Conservation (phyloP, 2,888 invertebrate species). For the Drosophila sordidapex region DNA sequence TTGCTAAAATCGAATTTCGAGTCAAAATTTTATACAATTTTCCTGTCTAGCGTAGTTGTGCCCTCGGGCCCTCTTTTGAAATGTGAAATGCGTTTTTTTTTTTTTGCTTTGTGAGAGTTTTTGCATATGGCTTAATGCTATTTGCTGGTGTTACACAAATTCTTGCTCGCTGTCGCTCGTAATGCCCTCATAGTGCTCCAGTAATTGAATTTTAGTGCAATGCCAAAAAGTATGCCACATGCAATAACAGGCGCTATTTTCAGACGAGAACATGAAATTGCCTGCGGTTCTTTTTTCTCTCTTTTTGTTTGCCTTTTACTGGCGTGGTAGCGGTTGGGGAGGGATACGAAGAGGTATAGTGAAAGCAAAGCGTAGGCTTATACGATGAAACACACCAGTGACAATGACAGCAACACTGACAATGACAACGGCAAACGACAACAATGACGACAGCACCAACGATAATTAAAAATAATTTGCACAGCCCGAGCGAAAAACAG, state of each 20-base stretch:
- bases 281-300: constrained; percentile 57
- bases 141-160: constrained; percentile 8
- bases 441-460: constrained; percentile 64
- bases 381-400: constrained; percentile 56
- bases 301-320: constrained; percentile 4
- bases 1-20: constrained; percentile 2
- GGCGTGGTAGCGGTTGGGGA: not conserved
- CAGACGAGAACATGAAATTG: constrained; percentile 59
- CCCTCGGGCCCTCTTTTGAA: not conserved
- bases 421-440: constrained; percentile 53
- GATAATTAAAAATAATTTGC: constrained; percentile 78
- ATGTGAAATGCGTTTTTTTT: not conserved
- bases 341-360: not conserved
- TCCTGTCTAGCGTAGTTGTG: not conserved
- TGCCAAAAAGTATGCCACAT: constrained; percentile 56
- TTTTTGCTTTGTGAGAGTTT: not conserved
- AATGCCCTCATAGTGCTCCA: constrained; percentile 16
- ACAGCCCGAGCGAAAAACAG: constrained; percentile 43
- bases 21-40: not conserved
- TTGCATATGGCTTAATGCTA: constrained; percentile 12
- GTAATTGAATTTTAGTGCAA: constrained; percentile 55
- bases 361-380: constrained; percentile 24
- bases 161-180: constrained; percentile 7
- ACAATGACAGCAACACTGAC: constrained; percentile 59
- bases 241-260: constrained; percentile 57